A percentile compares a stretch with the other conserved stretches of the same genome.
phyloP scores from a whole-genome alignment of 2,888 invertebrate genomes.

The Belgica antarctica region DNA sequence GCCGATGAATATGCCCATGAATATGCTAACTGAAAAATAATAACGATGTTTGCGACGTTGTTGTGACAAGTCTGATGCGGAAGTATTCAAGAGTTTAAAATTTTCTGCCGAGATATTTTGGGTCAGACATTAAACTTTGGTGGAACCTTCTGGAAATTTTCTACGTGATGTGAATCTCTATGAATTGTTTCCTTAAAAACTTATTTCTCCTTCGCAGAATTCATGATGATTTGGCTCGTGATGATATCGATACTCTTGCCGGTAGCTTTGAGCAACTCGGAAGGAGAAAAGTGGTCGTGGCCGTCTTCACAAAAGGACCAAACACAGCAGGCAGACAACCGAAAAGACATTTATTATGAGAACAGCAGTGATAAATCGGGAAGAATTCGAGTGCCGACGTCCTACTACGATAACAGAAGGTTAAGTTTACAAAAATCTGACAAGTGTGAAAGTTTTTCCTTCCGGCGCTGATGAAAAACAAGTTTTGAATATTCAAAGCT shows the following conservation, averaged over 20 bases:
- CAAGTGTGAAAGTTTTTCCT: background rate
- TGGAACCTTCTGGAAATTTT: background rate
- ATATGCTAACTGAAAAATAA: too few species aligned
- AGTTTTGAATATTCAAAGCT: too few species aligned
- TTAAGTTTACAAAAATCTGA: too few species aligned
- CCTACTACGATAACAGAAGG: conserved; percentile 39
- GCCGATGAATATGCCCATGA: too few species aligned
- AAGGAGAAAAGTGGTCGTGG: conserved; percentile 42
- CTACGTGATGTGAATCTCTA: conserved; percentile 5
- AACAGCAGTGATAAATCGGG: background rate
- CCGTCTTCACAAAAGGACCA: conserved; percentile 4
- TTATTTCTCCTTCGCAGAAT: too few species aligned
- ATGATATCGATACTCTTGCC: background rate
- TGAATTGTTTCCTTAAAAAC: too few species aligned
- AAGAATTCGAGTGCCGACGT: conserved; percentile 38
- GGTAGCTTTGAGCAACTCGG: conserved; percentile 12
- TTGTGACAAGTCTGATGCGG: too few species aligned
- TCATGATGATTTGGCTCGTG: background rate
- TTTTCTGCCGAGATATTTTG: background rate
- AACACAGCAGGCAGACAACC: background rate
- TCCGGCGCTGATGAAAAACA: background rate
- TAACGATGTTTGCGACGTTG: too few species aligned
- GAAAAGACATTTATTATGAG: conserved; percentile 37
- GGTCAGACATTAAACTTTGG: background rate
- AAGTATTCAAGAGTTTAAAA: too few species aligned